phyloP scores from a whole-genome alignment of 1,140 invertebrate genomes.

The Galleria mellonella region DNA sequence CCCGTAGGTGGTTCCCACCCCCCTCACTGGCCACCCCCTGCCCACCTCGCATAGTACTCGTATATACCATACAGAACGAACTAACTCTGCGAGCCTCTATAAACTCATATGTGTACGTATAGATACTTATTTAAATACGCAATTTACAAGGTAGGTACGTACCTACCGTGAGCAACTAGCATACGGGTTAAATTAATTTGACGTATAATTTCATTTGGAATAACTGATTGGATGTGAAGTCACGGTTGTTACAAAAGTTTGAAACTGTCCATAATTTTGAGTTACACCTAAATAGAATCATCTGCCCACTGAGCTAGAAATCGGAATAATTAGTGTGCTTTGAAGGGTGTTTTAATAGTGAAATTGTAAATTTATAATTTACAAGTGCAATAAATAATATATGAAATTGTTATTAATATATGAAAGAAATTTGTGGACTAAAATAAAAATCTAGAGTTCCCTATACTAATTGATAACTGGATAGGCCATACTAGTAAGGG shows the following conservation, averaged over 20 bases:
- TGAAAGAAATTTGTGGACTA: no score
- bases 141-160: constrained; percentile 40
- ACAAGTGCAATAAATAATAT: no score
- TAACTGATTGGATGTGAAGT: constrained; percentile 33
- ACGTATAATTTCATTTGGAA: constrained; percentile 36
- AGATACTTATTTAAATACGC: constrained; percentile 64
- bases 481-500: no score
- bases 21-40: constrained; percentile 24
- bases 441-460: no score
- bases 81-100: constrained; percentile 65
- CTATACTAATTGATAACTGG: no score
- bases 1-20: constrained; percentile 24
- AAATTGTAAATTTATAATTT: no score
- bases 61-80: constrained; percentile 63
- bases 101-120: constrained; percentile 58
- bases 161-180: constrained; percentile 16
- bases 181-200: constrained; percentile 50
- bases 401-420: no score
- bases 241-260: neutral
- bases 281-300: no score
- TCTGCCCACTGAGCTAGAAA: no score
- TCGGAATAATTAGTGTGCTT: no score
- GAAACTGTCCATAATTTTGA: no score
- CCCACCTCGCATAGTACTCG: constrained; percentile 47
- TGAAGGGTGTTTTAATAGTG: no score